Base-by-base conservation (phyloP, 2,113 vertebrate species). In the Eretmochelys imbricata region DNA sequence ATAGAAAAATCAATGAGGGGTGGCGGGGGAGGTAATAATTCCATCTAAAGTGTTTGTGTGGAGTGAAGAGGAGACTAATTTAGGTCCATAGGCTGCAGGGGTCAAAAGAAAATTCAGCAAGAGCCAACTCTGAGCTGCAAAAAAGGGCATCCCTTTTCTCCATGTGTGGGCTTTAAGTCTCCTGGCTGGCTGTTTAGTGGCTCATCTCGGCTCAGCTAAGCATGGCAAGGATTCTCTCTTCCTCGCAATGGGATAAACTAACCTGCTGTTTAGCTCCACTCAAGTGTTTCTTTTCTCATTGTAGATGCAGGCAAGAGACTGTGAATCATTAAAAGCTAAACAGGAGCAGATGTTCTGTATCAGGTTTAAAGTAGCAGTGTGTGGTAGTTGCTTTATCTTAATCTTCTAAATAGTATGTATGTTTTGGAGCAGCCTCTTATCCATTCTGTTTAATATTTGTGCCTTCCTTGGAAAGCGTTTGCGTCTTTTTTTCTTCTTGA, bases 311-410 rank as follows among this genome's bases (percentile, higher is more conserved):
- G 88, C 31, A 25, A 38, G 14, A 42, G 82, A 88, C 53, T 42
- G 65, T 54, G 92, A 93, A 57, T 96, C 6, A 12, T 91, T 85
- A 72, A 85, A 93, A 94, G 35, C 4, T 4, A 83, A 88, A 75
- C 80, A 54, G 80, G 54, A 93, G 75, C 96, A 94, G 96, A 94
- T 95, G 85, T 92, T 94, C 83, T 75, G 48, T 50, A 16, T 95
- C 96, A 80, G 80, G 59, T 97, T 91, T 91, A 54, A 89, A 42
- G n/a, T 19, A 53, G 93, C 72, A 35, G n/a, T 82, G 81, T 65
- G 57, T 75, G 55, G 80, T 93, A 94, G 72, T 72, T 48, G 19
- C 86, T 95, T 75, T 65, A 80, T 46, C 54, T 87, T 88, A n/a
- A 6, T 72, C 93, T 95, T 69, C 48, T 51, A 87, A 91, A 54